Percentiles rank a stretch among this genome's conserved stretches.
Evolutionary conservation across 2,113 vertebrate species (phyloP).

Genomic region (Cercopithecus mona): DNA sequence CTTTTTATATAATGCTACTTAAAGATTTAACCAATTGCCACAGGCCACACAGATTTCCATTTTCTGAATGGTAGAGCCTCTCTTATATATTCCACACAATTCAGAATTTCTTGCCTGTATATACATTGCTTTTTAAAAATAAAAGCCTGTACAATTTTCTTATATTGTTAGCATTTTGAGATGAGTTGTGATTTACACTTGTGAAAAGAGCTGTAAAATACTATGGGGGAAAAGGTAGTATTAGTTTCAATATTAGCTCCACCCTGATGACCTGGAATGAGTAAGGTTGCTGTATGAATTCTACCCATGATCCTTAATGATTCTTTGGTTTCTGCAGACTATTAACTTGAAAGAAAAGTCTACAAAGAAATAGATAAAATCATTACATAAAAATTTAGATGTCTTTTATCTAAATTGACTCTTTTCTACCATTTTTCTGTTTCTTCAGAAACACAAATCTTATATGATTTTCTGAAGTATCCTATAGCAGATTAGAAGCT

Average conservation of each 20-base stretch:
- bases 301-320: not conserved
- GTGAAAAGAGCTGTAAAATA: not conserved
- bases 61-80: not conserved
- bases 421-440: not conserved
- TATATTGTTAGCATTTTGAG: not conserved
- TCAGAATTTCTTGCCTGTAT: not conserved
- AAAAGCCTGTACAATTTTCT: accelerated
- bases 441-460: not conserved
- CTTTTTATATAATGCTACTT: not conserved
- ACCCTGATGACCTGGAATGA: accelerated
- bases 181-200: not conserved
- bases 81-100: not conserved
- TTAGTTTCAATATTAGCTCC: not conserved
- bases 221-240: not conserved
- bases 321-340: not conserved
- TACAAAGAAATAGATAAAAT: not conserved
- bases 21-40: not conserved
- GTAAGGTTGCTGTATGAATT: not conserved
- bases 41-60: not conserved
- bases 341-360: not conserved
- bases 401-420: not conserved
- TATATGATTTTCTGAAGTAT: not conserved
- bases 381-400: not conserved
- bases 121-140: not conserved
- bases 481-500: not conserved